Percentiles rank a stretch among this genome's conserved stretches.
These are phyloP conservation scores for Papilio polyxenes DNA, from an alignment of 1,140 invertebrate genomes.

Conservation along the genomic window DNA sequence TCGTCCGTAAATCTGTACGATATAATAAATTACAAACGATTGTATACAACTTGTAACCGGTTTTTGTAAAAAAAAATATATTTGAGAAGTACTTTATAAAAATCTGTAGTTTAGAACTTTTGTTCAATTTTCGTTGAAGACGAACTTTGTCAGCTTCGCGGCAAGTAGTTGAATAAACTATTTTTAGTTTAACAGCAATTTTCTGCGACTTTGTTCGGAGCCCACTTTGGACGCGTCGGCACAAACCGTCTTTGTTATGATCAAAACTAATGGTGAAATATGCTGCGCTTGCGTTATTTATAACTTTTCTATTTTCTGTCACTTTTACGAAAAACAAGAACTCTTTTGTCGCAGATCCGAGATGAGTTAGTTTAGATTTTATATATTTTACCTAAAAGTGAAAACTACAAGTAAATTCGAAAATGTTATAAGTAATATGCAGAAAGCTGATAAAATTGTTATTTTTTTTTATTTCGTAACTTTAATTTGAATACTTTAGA, in stretches of 20 bases:
- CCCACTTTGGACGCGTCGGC: background rate
- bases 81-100: background rate
- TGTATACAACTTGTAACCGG: background rate
- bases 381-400: no score
- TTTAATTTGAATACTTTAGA: no score
- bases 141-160: background rate
- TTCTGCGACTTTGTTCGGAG: conserved; percentile 7
- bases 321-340: background rate
- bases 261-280: background rate
- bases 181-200: conserved; percentile 20
- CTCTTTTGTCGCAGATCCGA: no score
- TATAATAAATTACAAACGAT: background rate
- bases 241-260: conserved; percentile 19
- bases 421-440: no score
- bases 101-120: background rate
- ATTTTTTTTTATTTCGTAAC: no score
- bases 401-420: no score
- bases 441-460: no score
- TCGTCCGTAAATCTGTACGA: background rate
- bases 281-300: background rate
- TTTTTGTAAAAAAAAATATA: background rate
- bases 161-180: conserved; percentile 24
- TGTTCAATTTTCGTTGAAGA: conserved; percentile 1
- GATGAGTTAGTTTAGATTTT: no score
- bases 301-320: background rate